Conservation (phyloP, 2,888 invertebrate species). For the Philhelius pedissequus region DNA sequence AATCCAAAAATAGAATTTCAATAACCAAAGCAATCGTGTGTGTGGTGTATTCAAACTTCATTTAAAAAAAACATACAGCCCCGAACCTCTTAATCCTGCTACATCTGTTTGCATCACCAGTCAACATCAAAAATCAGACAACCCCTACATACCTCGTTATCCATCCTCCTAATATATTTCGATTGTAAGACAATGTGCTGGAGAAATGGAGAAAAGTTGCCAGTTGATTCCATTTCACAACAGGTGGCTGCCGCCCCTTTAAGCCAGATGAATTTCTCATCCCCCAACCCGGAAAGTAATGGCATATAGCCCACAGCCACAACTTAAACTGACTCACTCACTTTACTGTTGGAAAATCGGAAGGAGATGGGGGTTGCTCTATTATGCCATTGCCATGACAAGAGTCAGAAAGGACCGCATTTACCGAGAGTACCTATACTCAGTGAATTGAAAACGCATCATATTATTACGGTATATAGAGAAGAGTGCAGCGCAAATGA, state of each 20-base stretch:
- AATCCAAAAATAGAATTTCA: slow-evolving; percentile 63
- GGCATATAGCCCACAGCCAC: background rate
- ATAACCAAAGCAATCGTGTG: slow-evolving; percentile 50
- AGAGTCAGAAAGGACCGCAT: slow-evolving; percentile 17
- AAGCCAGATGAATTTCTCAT: background rate
- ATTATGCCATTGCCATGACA: background rate
- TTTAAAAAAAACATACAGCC: background rate
- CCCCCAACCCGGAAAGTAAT: background rate
- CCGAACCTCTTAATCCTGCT: background rate
- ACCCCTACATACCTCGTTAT: background rate
- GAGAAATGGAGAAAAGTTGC: slow-evolving; percentile 43
- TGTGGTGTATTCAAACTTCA: slow-evolving; percentile 1
- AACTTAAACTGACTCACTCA: slow-evolving; percentile 1
- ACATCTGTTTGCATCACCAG: slow-evolving; percentile 21
- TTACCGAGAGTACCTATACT: background rate
- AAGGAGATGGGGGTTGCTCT: background rate
- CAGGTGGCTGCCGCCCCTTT: slow-evolving; percentile 61
- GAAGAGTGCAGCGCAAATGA: background rate
- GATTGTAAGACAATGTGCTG: slow-evolving; percentile 59
- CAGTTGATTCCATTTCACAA: slow-evolving; percentile 61
- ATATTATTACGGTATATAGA: background rate
- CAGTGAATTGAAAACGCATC: slow-evolving; percentile 34
- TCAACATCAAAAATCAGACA: slow-evolving; percentile 3
- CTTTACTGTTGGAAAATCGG: background rate
- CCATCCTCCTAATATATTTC: slow-evolving; percentile 5